Evolutionary conservation across 1,140 invertebrate species (phyloP), one percentile per base, ranked within the genome.

Genomic region (Aphelinus atriplicis): DNA sequence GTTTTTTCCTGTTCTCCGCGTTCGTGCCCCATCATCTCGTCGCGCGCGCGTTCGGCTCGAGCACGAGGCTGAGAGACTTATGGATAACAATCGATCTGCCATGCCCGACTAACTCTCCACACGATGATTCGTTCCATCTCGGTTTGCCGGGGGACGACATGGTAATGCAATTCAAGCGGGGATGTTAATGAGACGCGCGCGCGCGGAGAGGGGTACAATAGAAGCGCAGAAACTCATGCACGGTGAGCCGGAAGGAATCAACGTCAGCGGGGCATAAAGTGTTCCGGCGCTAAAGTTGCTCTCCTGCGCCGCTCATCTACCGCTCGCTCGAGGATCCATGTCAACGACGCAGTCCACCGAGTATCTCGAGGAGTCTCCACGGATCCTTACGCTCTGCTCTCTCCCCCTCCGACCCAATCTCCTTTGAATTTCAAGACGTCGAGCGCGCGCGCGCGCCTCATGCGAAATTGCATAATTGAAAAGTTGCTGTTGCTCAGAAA

Each of bases 391-490:
- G 26, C 26, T 26, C 26, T 26, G 26, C 53, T 56, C 53, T 56
- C 65, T 67, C 53, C 26, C 10, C 6, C 43, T 57, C 55, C 47
- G 46, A 6, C 62, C 26, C 71, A 67, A 73, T 73, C 64, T 58
- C 64, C 56, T 73, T 73, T 74, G 58, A 74, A 69, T 69, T 69
- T 63, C 58, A 68, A 74, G 65, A 62, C 10, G 50, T 26, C 26
- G 26, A 26, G 26, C 26, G 26, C 26, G 26, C 26, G 26, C 26
- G 64, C 56, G 56, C 67, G 43, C 65, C 48, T 47, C 48, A 45
- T 53, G n/a, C 66, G 73, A 69, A 74, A 74, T 74, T 68, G 67
- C 70, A 75, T 70, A 75, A 70, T 75, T 70, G 73, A 75, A 70
- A 75, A 71, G 70, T 77, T 73, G 65, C 70, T 60, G 45, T 66